A percentile compares a stretch with the other conserved stretches of the same genome.
Evolutionary conservation across 2,113 vertebrate species (phyloP).

Genomic region (Equus przewalskii): DNA sequence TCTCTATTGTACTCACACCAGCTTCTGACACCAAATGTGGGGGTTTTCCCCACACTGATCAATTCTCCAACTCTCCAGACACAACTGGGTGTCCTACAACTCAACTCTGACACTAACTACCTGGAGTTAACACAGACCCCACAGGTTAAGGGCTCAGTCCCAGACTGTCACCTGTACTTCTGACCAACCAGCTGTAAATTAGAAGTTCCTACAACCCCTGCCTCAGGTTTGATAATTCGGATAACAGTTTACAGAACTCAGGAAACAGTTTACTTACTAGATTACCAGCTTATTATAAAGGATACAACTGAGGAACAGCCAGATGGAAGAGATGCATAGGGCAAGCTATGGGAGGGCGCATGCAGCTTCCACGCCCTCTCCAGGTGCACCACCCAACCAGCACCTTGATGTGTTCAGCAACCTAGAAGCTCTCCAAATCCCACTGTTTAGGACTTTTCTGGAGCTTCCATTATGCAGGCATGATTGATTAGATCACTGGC

Average conservation of each 20-base stretch:
- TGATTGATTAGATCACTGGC: neutral
- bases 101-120: neutral
- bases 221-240: neutral
- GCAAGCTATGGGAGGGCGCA: neutral
- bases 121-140: neutral
- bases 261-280: neutral
- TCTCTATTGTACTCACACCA: neutral
- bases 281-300: neutral
- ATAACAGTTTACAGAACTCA: neutral
- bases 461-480: neutral
- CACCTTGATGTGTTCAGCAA: neutral
- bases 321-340: neutral
- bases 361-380: accelerated
- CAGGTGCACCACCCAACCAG: no score
- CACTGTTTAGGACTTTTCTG: neutral
- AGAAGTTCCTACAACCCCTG: neutral
- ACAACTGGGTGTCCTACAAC: neutral
- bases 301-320: neutral
- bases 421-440: neutral
- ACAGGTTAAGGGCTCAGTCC: neutral
- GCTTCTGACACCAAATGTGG: neutral
- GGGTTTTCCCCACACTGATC: neutral
- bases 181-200: neutral
- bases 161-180: neutral
- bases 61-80: neutral